A percentile compares a stretch with the other conserved stretches of the same genome.
These are phyloP conservation scores for Hippopotamus amphibius DNA, from an alignment of 2,113 vertebrate species.

Conservation along the genomic window DNA sequence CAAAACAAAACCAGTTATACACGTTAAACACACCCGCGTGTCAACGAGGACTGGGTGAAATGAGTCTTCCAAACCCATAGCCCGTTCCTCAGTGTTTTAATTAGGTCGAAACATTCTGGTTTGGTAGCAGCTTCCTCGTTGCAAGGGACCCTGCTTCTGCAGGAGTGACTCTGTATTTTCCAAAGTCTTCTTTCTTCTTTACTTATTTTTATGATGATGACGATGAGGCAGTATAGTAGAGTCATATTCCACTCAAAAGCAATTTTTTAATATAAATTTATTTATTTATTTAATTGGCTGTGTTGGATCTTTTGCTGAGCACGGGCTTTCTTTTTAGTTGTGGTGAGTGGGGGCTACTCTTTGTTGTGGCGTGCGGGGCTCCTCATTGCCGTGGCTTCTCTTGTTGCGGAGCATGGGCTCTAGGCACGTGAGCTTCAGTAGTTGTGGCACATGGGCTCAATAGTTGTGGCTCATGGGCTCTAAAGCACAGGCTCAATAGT, in stretches of 20 bases:
- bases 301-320: too few relatives aligned
- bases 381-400: too few relatives aligned
- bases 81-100: neutral
- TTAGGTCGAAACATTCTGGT: neutral
- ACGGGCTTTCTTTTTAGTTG: too few relatives aligned
- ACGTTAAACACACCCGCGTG: neutral
- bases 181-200: neutral
- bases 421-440: too few relatives aligned
- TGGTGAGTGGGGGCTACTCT: too few relatives aligned
- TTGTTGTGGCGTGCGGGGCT: too few relatives aligned
- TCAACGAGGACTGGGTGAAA: neutral
- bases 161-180: neutral
- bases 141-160: neutral
- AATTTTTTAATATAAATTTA: neutral
- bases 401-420: too few relatives aligned
- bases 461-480: too few relatives aligned
- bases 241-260: neutral
- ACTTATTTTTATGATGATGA: neutral
- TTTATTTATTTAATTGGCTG: too few relatives aligned
- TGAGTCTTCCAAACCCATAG: neutral
- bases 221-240: neutral
- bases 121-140: neutral
- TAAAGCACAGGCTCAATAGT: too few relatives aligned
- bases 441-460: too few relatives aligned
- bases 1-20: conserved; percentile 35